Base-by-base conservation (phyloP, 1,140 invertebrate genomes). In the Camponotus pennsylvanicus region DNA sequence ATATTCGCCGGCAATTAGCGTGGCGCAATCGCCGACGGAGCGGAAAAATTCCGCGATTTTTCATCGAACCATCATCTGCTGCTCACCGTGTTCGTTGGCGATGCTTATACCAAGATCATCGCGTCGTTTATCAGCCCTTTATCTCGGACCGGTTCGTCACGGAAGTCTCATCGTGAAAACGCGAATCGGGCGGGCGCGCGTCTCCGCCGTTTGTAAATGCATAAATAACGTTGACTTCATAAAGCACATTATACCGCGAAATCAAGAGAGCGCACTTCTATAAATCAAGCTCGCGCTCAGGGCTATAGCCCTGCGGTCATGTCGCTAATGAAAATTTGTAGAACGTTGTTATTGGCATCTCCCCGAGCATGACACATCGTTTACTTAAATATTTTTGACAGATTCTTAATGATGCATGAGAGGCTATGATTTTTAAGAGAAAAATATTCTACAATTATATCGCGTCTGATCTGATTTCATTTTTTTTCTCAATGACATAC, bases 291-390 rank as follows among this genome's bases (percentile, higher is more conserved):
- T 32, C 83, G 73, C 63, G 11, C 34, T 52, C 49, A n/a, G 15
- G 42, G 78, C 49, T 21, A 40, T 13, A n/a, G 40, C 11, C 40
- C 55, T 18, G 71, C 82, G 82, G 73, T 59, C 52, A 64, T 21
- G 71, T 45, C 66, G 79, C 85, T 82, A 87, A 90, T 90, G 89
- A 90, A 89, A 88, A 90, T 90, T 89, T 86, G 86, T 89, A 86
- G 85, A 86, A 86, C 59, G 75, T 69, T 79, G 84, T 69, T 79
- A 86, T 78, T 77, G 88, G 73, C 37, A 49, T 27, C 18, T 21
- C 37, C 59, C 15, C 0, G 27, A 21, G n/a, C 34, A 27, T 76
- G 40, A 83, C 55, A 69, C 69, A 18, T 61, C 55, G 79, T 61
- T 71, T 73, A 55, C 40, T 18, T 73, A 73, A 82, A 73, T 49